These are phyloP conservation scores for Limnephilus lunatus DNA, from an alignment of 2,888 invertebrate genomes.

Conservation along the genomic window DNA sequence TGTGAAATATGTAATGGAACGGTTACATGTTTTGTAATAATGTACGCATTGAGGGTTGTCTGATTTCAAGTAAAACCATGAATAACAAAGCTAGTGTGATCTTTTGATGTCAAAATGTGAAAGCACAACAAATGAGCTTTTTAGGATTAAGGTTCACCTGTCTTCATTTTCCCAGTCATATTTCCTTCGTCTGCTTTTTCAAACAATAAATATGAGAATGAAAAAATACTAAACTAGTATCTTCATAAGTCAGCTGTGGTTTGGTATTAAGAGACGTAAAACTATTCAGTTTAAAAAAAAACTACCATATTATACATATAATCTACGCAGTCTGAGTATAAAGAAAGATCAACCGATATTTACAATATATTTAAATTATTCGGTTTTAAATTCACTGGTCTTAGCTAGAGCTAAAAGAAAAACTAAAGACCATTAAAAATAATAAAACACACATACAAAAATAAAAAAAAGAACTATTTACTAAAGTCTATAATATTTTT, in stretches of 20 bases:
- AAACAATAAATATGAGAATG: slow-evolving; percentile 12
- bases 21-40: not conserved
- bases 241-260: not conserved
- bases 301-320: not conserved
- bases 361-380: not conserved
- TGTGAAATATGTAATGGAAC: not conserved
- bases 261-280: not conserved
- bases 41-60: not conserved
- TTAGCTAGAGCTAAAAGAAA: not conserved
- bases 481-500: too few species aligned
- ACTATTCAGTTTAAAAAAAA: not conserved
- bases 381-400: not conserved
- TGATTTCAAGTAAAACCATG: not conserved
- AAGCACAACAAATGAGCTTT: not conserved
- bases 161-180: slow-evolving; percentile 77
- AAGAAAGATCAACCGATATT: not conserved
- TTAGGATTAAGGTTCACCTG: slow-evolving; percentile 71
- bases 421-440: not conserved
- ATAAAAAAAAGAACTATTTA: too few species aligned
- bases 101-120: not conserved
- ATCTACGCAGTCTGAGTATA: not conserved
- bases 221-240: not conserved
- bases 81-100: not conserved
- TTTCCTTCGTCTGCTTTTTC: slow-evolving; percentile 74
- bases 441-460: too few species aligned